These are phyloP conservation scores for Thymelicus sylvestris DNA, from an alignment of 2,888 invertebrate genomes.

Conservation along the genomic window DNA sequence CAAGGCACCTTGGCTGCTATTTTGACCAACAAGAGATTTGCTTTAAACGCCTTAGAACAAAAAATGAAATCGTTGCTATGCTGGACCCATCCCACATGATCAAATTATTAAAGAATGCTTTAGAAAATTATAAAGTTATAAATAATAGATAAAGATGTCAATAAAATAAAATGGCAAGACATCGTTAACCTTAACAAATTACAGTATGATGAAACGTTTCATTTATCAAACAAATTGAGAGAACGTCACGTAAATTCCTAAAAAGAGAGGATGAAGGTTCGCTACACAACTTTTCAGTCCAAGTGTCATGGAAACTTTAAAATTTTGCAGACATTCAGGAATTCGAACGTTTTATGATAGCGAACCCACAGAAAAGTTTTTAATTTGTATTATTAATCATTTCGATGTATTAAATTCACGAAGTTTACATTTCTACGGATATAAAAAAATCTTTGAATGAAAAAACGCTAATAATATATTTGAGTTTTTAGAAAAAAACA, in stretches of 20 bases:
- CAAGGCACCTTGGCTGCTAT: no score
- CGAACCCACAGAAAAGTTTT: background rate
- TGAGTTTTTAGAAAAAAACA: background rate
- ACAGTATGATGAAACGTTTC: background rate
- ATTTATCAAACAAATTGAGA: background rate
- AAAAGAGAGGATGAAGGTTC: background rate
- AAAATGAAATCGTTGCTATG: background rate
- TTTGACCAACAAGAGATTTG: background rate
- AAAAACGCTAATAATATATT: background rate
- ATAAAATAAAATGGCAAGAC: background rate
- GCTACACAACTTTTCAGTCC: background rate
- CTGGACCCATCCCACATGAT: background rate
- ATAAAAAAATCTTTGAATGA: background rate
- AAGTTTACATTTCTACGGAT: background rate
- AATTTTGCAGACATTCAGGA: background rate
- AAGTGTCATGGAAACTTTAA: background rate
- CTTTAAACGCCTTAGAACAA: background rate
- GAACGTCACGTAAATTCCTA: background rate
- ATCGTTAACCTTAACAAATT: background rate
- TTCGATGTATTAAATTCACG: background rate
- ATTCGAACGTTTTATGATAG: background rate
- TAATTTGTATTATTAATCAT: background rate
- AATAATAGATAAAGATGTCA: background rate
- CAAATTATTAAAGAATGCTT: conserved; percentile 1
- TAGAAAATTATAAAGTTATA: conserved; percentile 1